Evolutionary conservation across 2,113 vertebrate species (phyloP).

Genomic region (Gallinago media): DNA sequence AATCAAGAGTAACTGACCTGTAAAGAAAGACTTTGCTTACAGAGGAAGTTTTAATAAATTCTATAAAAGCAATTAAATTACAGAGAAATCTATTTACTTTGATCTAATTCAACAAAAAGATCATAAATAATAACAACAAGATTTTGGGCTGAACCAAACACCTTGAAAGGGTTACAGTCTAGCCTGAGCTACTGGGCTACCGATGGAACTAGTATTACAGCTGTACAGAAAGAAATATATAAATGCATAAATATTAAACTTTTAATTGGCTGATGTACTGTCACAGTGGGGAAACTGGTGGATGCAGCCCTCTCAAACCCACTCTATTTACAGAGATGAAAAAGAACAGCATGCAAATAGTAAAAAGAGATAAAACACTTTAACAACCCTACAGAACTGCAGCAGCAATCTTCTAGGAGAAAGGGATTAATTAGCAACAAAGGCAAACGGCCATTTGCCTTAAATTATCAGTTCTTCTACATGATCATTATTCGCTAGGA

Average conservation of each 20-base stretch:
- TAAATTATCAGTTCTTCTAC: slow-evolving; percentile 23
- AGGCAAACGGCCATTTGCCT: slow-evolving; percentile 11
- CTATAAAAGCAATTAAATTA: neutral
- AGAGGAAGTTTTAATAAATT: neutral
- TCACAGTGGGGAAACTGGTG: neutral
- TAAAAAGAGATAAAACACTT: slow-evolving; percentile 30
- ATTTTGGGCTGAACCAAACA: neutral
- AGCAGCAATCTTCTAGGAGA: slow-evolving; percentile 6
- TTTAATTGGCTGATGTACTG: slow-evolving; percentile 22
- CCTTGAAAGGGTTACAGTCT: neutral
- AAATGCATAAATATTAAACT: slow-evolving; percentile 13
- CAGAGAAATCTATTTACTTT: neutral
- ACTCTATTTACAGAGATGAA: slow-evolving; percentile 28
- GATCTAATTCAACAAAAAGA: neutral
- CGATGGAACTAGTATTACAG: neutral
- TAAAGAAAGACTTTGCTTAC: neutral
- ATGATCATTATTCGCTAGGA: neutral
- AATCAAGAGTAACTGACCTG: neutral
- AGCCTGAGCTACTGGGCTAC: neutral
- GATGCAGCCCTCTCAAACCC: slow-evolving; percentile 1
- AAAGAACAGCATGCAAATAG: slow-evolving; percentile 34
- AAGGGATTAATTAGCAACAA: slow-evolving; percentile 48
- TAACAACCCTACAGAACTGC: neutral
- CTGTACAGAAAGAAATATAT: neutral
- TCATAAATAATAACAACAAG: neutral